Base-by-base conservation (phyloP, 2,888 invertebrate species). In the Drosophila eohydei region DNA sequence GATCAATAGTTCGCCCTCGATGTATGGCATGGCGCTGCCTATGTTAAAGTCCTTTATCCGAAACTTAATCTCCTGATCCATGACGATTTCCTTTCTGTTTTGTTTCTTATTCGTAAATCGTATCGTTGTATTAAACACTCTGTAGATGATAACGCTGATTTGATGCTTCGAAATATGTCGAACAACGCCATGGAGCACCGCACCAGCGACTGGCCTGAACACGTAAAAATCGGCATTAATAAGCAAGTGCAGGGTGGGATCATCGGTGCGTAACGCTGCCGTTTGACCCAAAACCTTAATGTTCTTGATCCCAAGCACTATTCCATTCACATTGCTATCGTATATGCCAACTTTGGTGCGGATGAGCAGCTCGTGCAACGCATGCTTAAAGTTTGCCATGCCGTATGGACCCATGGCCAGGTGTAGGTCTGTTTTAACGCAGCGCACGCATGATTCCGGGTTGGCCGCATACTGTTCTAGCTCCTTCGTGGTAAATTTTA, bases 101-200 rank as follows among this genome's bases (percentile, higher is more conserved):
- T 85, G 62, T 26, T 54, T 70, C 11, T 90, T 89, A 16, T 88
- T 83, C 12, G 76, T 70, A 74, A 94, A 93, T 69, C 94, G 94
- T 48, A 95, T 93, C n/a, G 94, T 94, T 12, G 95, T 95, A 87
- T 95, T 95, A 79, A 96, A 96, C 4, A 94, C 93, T 56, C 94
- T 93, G 88, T 96, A 95, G 2, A 95, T 94, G 56, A 95, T 93
- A 44, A 95, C 94, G 9, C 95, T 95, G 34, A 96, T 92, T 87
- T 95, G 95, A 48, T 93, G 90, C 80, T 81, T 80, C 2, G 92
- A 90, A 32, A 92, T 86, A 64, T 95, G 95, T 78, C 95, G 95
- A 0, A 96, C 95, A 46, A 94, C 90, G 14, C 95, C 95, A 81
- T 93, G 93, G 12, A 96, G 90, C 7, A 91, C 91, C 62, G 93